Percentiles rank a stretch among this genome's conserved stretches.
Conservation (phyloP, 2,888 invertebrate genomes). For the Chrysopilus asiliformis region DNA sequence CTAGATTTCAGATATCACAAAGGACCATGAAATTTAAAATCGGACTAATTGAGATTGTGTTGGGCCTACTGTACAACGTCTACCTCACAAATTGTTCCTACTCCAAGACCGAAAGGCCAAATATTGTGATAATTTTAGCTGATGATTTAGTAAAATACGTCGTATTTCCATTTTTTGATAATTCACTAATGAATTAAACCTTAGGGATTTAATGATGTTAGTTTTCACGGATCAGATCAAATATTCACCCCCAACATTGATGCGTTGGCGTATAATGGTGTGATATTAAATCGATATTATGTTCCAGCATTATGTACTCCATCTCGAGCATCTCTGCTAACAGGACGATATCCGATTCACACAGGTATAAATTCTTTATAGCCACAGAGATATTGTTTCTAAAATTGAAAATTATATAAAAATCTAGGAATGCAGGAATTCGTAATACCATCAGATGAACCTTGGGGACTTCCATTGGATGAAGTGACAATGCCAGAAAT, state of each 20-base stretch:
- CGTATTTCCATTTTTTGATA: not conserved
- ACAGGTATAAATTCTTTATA: slow-evolving; percentile 39
- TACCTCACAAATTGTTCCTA: no score
- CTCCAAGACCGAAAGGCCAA: slow-evolving; percentile 36
- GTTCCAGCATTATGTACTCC: slow-evolving; percentile 77
- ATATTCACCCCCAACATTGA: slow-evolving; percentile 86
- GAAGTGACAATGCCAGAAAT: slow-evolving; percentile 57
- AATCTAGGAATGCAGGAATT: slow-evolving; percentile 57
- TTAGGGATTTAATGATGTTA: slow-evolving; percentile 87
- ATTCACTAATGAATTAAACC: slow-evolving; percentile 7
- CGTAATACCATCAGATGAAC: slow-evolving; percentile 52
- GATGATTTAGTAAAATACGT: slow-evolving; percentile 60
- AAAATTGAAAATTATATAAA: no score
- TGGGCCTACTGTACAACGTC: no score
- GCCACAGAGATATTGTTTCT: no score
- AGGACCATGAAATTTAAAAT: no score
- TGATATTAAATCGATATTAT: slow-evolving; percentile 68
- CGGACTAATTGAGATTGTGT: no score
- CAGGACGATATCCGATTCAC: slow-evolving; percentile 79
- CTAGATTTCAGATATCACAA: no score
- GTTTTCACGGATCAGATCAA: slow-evolving; percentile 78
- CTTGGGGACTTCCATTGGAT: slow-evolving; percentile 54
- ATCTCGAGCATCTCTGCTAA: slow-evolving; percentile 65
- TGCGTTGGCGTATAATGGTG: slow-evolving; percentile 68
- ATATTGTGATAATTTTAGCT: slow-evolving; percentile 64